These are phyloP conservation scores for Pipistrellus pipistrellus DNA, from an alignment of 2,797 vertebrate genomes.

Conservation along the genomic window DNA sequence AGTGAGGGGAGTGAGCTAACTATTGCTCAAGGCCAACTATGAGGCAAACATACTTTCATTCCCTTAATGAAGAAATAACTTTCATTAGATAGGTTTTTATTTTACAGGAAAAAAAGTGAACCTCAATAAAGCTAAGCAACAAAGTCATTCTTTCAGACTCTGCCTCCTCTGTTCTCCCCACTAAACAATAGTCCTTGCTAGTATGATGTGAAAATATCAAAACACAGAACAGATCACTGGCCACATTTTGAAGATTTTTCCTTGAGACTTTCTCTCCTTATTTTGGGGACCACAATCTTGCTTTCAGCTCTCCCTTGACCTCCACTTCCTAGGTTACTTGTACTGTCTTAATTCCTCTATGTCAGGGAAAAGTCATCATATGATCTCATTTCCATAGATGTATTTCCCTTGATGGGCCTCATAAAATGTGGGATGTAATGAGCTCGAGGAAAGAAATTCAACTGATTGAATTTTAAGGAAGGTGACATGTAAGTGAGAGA, in stretches of 20 bases:
- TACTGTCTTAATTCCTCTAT: background rate
- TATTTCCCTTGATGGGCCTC: background rate
- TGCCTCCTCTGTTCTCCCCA: background rate
- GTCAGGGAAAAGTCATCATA: background rate
- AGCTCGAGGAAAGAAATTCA: background rate
- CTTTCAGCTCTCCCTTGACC: background rate
- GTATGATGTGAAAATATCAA: background rate
- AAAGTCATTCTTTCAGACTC: background rate
- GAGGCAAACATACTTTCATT: background rate
- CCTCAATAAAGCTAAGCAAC: background rate
- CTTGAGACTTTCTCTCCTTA: background rate
- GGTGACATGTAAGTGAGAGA: background rate
- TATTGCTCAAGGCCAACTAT: background rate
- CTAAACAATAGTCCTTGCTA: background rate
- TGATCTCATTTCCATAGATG: background rate
- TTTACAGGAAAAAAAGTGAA: background rate
- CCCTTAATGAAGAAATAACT: background rate
- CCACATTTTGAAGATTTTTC: no score
- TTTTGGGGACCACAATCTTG: background rate
- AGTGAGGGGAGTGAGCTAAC: background rate
- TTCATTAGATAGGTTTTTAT: background rate
- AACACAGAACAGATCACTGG: background rate
- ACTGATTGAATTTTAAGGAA: background rate
- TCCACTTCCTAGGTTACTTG: background rate
- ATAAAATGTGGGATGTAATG: background rate